These are phyloP conservation scores for Scrobipalpa costella DNA, from an alignment of 2,888 invertebrate genomes.

Conservation along the genomic window DNA sequence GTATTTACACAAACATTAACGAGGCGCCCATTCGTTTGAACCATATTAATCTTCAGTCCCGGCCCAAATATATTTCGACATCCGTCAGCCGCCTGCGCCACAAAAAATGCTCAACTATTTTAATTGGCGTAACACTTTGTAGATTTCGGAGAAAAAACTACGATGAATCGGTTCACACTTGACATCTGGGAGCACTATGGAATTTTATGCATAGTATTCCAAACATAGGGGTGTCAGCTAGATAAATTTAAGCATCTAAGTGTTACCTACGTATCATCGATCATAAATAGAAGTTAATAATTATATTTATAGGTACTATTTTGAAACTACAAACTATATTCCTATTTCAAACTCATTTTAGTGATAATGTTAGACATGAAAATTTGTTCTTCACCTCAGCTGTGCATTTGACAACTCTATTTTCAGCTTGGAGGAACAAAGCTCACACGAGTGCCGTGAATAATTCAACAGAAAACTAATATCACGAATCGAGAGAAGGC, in stretches of 20 bases:
- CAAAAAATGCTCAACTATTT: conserved; percentile 76
- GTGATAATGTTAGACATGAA: background rate
- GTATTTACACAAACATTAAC: conserved; percentile 66
- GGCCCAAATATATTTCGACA: conserved; percentile 68
- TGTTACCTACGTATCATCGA: background rate
- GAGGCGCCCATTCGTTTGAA: conserved; percentile 62
- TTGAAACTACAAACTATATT: too few species aligned
- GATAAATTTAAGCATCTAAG: background rate
- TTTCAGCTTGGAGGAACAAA: conserved; percentile 29
- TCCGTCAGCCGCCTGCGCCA: conserved; percentile 61
- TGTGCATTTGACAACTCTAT: conserved; percentile 20
- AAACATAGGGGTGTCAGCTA: conserved; percentile 7
- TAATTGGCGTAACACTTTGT: conserved; percentile 74
- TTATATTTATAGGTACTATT: too few species aligned
- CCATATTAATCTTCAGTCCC: conserved; percentile 68
- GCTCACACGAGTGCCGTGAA: conserved; percentile 32
- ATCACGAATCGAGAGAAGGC: conserved; percentile 51
- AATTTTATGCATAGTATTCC: background rate
- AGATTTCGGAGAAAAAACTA: conserved; percentile 60
- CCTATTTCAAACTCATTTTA: too few species aligned
- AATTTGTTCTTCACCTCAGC: background rate
- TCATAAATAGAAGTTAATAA: too few species aligned
- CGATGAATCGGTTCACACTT: conserved; percentile 60
- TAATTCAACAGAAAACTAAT: conserved; percentile 53
- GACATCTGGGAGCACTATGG: conserved; percentile 42